Evolutionary conservation across 2,113 vertebrate genomes (phyloP).

Genomic region (Urocolius indicus): DNA sequence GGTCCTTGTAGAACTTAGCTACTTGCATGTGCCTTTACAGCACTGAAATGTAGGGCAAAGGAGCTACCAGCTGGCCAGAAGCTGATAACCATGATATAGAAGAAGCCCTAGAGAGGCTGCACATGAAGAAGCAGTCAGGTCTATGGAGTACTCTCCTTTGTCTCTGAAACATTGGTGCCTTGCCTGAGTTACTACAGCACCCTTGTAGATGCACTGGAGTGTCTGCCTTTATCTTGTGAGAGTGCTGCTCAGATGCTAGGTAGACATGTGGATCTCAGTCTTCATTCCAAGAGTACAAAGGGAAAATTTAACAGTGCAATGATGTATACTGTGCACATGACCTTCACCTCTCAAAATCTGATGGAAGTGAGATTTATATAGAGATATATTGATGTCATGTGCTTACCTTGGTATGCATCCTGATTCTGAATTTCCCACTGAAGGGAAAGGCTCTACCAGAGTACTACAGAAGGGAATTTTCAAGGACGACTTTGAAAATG

Average conservation of each 20-base stretch:
- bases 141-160: neutral
- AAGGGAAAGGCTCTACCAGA: neutral
- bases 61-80: neutral
- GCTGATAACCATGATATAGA: neutral
- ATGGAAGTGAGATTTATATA: neutral
- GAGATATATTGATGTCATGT: neutral
- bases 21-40: neutral
- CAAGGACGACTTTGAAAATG: neutral
- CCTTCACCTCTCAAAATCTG: neutral
- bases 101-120: neutral
- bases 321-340: neutral
- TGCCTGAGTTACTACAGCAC: neutral
- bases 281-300: neutral
- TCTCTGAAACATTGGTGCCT: neutral
- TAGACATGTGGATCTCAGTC: neutral
- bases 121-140: neutral
- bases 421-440: neutral
- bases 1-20: neutral
- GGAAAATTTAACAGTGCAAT: neutral
- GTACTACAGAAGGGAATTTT: neutral
- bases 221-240: neutral
- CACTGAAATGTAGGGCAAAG: neutral
- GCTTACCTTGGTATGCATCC: neutral
- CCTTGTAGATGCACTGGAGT: neutral
- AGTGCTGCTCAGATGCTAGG: neutral